phyloP scores from a whole-genome alignment of 37 sponge, comb jelly and placozoan species.

The Spongilla lacustris region DNA sequence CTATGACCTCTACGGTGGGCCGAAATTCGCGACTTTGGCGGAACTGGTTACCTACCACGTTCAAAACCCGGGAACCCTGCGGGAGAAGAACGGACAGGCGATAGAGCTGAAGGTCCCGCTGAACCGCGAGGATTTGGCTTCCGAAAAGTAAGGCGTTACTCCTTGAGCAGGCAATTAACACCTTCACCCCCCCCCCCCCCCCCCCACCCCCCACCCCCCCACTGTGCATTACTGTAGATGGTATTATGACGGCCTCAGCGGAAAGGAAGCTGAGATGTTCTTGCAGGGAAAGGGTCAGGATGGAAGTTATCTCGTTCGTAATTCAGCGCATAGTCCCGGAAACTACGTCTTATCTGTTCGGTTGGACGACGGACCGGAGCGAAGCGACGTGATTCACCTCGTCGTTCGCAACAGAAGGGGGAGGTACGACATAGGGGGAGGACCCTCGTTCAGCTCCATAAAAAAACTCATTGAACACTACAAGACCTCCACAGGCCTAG shows the following conservation, averaged over 20 bases:
- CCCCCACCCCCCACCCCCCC: background rate
- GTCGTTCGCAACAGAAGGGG: conserved; percentile 68
- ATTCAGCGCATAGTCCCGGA: conserved; percentile 89
- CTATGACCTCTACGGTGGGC: conserved; percentile 86
- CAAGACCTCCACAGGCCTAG: conserved; percentile 73
- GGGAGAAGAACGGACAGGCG: conserved; percentile 72
- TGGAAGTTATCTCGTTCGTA: conserved; percentile 91
- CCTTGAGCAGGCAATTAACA: background rate
- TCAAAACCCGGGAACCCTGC: conserved; percentile 77
- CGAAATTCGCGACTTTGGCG: conserved; percentile 80
- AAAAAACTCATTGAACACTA: conserved; percentile 89
- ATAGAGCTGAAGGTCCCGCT: conserved; percentile 74
- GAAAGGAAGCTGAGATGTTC: conserved; percentile 87
- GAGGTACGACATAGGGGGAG: conserved; percentile 88
- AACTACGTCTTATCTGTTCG: conserved; percentile 81
- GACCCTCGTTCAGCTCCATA: conserved; percentile 74
- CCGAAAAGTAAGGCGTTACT: conserved; percentile 27
- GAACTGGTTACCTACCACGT: conserved; percentile 81
- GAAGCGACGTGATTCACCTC: conserved; percentile 63
- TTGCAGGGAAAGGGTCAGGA: conserved; percentile 72
- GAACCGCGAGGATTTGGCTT: conserved; percentile 64
- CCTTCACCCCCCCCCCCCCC: background rate
- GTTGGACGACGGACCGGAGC: conserved; percentile 30
- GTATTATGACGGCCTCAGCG: conserved; percentile 89
- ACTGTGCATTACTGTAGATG: too few species aligned